Evolutionary conservation across 2,797 vertebrate genomes (phyloP), one percentile per base, ranked within the genome.

Genomic region (Pelochelys cantorii): DNA sequence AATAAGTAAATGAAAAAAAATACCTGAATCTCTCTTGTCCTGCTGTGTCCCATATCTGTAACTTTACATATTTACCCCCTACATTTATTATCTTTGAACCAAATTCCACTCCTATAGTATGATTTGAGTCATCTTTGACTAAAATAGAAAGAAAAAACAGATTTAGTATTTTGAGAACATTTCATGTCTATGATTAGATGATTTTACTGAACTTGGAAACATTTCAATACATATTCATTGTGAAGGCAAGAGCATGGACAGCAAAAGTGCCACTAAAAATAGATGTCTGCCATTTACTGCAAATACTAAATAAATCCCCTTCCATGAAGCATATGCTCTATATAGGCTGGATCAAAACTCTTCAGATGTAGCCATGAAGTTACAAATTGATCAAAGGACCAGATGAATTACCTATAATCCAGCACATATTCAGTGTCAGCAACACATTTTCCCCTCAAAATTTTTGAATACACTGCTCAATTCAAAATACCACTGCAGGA

Each of bases 1-100:
- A 90, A 85, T 78, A 90, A 81, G 95, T 11, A 17, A 57, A 86
- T 83, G 34, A 48, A 90, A 94, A 95, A 93, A 12, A 4, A 5
- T 97, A 98, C 98, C 98, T 98, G 98, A 98, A 98, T 91, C 99
- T 98, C 85, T 99, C 99, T 98, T 99, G 99, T 97, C 99, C 99
- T 23, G 99, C 99, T 87, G 99, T 99, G 97, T 99, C 99, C 98
- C 99, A 99, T 90, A 99, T 99, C 96, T 99, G 99, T 91, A 99
- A 98, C 97, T 99, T 99, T 85, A 99, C 99, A 42, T 99, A 99
- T 97, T 98, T 99, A 75, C 99, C 99, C 60, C 99, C 99, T 95
- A 99, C 99, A 71, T 99, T 99, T 96, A 99, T 98, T 95, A 99
- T 98, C 91, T 98, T 98, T 53, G 98, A 98, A 81, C 98, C 98